A percentile compares a stretch with the other conserved stretches of the same genome.
These are phyloP conservation scores for Antennarius striatus DNA, from an alignment of 2,113 vertebrate genomes.

Conservation along the genomic window DNA sequence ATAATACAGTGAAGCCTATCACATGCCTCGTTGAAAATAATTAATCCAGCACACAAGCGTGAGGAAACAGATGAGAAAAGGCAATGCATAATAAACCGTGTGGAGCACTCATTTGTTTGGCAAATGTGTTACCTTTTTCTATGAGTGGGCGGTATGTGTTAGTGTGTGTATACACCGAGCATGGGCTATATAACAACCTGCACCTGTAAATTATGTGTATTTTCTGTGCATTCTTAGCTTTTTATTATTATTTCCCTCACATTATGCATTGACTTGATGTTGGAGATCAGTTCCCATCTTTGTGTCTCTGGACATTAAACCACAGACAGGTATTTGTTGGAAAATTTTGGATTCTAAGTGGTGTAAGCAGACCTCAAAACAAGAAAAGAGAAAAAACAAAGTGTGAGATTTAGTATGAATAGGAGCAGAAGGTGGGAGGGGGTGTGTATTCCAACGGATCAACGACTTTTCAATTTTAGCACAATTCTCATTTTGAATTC, in stretches of 20 bases:
- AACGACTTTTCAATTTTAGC: constrained; percentile 64
- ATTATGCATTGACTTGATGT: no score
- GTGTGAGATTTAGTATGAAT: constrained; percentile 1
- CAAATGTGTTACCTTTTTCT: no score
- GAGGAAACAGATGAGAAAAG: constrained; percentile 29
- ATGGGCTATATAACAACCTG: no score
- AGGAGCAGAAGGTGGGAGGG: background rate
- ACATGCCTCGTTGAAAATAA: constrained; percentile 63
- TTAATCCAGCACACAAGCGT: constrained; percentile 56
- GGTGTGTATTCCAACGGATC: constrained; percentile 46
- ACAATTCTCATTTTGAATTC: constrained; percentile 69
- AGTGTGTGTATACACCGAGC: constrained; percentile 9
- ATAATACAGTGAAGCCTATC: constrained; percentile 68
- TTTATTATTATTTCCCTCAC: no score
- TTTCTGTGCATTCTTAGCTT: no score
- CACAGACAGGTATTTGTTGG: constrained; percentile 47
- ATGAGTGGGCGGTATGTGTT: background rate
- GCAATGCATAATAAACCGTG: constrained; percentile 38
- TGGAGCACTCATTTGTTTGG: constrained; percentile 24
- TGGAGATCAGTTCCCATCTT: no score
- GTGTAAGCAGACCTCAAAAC: constrained; percentile 29
- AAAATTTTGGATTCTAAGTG: constrained; percentile 23
- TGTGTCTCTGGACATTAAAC: constrained; percentile 10
- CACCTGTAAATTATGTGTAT: no score
- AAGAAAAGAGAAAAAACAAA: background rate